Evolutionary conservation across 2,888 invertebrate genomes (phyloP).

Genomic region (Tachina lurida): DNA sequence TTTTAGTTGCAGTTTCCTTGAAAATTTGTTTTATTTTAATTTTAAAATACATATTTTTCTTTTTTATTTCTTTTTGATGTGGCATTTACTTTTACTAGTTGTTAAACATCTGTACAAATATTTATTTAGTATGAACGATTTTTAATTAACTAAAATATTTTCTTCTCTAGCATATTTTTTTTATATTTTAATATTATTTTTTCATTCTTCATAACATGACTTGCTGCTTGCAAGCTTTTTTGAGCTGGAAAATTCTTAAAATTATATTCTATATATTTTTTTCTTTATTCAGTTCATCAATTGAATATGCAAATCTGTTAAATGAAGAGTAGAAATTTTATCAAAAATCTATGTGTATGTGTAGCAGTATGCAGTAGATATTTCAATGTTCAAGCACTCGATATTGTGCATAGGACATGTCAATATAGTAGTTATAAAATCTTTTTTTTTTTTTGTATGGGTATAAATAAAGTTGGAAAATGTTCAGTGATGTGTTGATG

Average conservation of each 20-base stretch:
- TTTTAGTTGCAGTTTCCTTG: not conserved
- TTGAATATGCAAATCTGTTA: conserved; percentile 69
- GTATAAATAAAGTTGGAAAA: conserved; percentile 6
- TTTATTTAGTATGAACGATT: conserved; percentile 67
- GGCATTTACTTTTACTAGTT: conserved; percentile 32
- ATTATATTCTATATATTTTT: conserved; percentile 33
- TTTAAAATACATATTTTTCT: conserved; percentile 38
- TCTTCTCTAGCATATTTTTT: conserved; percentile 17
- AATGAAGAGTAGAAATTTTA: conserved; percentile 58
- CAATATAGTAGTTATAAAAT: conserved; percentile 48
- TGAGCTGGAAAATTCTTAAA: not conserved
- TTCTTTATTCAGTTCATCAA: conserved; percentile 49
- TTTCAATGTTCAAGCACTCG: conserved; percentile 11
- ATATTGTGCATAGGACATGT: conserved; percentile 64
- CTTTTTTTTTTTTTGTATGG: not conserved
- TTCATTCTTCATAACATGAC: conserved; percentile 28
- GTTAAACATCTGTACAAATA: conserved; percentile 69
- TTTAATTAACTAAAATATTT: conserved; percentile 70
- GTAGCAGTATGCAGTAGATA: conserved; percentile 5
- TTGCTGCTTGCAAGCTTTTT: conserved; percentile 53
- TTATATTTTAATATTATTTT: not conserved
- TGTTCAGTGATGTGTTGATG: conserved; percentile 17
- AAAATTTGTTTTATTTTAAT: conserved; percentile 46
- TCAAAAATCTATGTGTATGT: conserved; percentile 30
- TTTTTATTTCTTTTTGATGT: conserved; percentile 11